Evolutionary conservation across 1,140 invertebrate genomes (phyloP).

Genomic region (Drosophila varians): DNA sequence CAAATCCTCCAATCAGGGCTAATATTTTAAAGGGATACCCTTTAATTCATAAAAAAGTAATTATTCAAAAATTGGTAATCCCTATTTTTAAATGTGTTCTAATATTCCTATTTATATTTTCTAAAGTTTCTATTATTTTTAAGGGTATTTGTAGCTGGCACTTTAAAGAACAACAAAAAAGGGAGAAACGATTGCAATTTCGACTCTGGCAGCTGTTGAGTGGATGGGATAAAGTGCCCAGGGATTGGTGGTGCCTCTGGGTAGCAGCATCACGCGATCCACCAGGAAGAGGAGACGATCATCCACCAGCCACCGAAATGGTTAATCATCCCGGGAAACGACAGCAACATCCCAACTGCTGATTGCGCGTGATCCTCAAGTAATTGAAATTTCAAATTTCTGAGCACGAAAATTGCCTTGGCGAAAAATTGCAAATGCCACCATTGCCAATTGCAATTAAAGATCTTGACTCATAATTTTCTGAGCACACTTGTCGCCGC

Average conservation of each 20-base stretch:
- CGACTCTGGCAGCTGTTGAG: constrained; percentile 14
- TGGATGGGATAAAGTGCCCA: constrained; percentile 20
- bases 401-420: constrained; percentile 41
- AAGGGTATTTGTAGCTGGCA: neutral
- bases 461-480: constrained; percentile 56
- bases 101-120: no score
- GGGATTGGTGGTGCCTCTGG: constrained; percentile 10
- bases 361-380: constrained; percentile 73
- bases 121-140: neutral
- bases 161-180: neutral
- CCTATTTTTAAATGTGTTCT: no score
- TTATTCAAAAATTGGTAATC: neutral
- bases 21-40: constrained; percentile 18
- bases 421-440: constrained; percentile 25
- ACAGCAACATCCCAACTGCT: constrained; percentile 41
- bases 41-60: neutral
- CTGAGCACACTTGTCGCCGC: constrained; percentile 61
- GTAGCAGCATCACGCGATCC: constrained; percentile 39
- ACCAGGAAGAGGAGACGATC: constrained; percentile 13
- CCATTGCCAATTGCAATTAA: constrained; percentile 65
- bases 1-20: constrained; percentile 10
- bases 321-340: constrained; percentile 62
- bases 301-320: constrained; percentile 11
- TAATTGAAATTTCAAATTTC: constrained; percentile 74
- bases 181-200: constrained; percentile 51